Evolutionary conservation across 2,113 vertebrate species (phyloP).

Genomic region (Jacana jacana): DNA sequence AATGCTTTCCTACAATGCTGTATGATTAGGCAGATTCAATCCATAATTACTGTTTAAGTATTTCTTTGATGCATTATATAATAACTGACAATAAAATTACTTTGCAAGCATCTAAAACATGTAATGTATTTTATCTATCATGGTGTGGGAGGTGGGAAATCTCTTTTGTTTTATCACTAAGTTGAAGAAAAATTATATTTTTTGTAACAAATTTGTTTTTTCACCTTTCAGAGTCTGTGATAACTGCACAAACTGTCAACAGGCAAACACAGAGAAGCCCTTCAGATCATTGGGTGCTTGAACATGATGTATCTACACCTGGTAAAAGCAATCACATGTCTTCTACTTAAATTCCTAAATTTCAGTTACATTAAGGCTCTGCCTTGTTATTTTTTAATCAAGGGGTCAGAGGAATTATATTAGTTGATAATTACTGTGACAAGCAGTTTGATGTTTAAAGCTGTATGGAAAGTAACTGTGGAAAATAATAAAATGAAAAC

Average conservation of each 20-base stretch:
- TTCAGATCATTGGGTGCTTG: background rate
- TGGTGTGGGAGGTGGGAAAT: fast-evolving
- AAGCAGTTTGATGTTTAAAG: background rate
- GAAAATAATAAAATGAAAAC: background rate
- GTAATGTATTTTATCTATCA: background rate
- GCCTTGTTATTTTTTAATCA: background rate
- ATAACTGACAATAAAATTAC: background rate
- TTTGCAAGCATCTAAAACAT: background rate
- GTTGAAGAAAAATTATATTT: background rate
- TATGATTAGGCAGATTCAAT: background rate
- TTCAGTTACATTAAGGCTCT: background rate
- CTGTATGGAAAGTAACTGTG: background rate
- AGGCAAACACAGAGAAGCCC: background rate
- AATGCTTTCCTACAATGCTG: background rate
- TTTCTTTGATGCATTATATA: background rate
- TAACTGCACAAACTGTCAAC: background rate
- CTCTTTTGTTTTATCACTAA: background rate
- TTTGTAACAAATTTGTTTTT: background rate
- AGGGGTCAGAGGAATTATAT: background rate
- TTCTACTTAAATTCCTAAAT: background rate
- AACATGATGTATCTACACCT: background rate
- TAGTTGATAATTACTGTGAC: background rate
- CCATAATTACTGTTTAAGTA: background rate
- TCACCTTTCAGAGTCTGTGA: background rate
- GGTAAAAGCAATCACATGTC: background rate